Conservation (phyloP, 2,888 invertebrate species). For the Hirtodrosophila alboralis region DNA sequence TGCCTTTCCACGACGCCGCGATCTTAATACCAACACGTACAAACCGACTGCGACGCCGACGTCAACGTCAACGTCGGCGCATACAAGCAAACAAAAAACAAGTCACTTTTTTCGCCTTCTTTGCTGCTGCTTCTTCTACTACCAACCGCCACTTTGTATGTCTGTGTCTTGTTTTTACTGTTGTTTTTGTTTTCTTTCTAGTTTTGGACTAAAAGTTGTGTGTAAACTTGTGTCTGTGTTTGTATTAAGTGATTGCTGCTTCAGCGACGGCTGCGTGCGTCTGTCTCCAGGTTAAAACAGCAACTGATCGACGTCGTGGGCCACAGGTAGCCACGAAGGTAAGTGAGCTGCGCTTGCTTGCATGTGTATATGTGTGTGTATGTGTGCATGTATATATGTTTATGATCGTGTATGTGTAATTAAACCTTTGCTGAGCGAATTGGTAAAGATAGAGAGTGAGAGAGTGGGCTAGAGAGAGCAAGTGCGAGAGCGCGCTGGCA, state of each 20-base stretch:
- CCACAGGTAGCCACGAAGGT: constrained; percentile 70
- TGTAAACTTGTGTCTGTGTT: constrained; percentile 27
- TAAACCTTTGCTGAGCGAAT: constrained; percentile 32
- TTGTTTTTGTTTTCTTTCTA: constrained; percentile 73
- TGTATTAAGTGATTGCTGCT: constrained; percentile 37
- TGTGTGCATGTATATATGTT: neutral
- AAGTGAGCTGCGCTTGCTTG: constrained; percentile 64
- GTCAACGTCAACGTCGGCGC: constrained; percentile 48
- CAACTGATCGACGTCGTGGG: constrained; percentile 69
- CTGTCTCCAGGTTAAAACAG: constrained; percentile 64
- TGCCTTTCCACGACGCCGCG: constrained; percentile 56
- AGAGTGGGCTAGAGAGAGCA: constrained; percentile 7
- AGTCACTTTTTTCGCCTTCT: constrained; percentile 69
- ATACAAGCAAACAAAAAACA: constrained; percentile 68
- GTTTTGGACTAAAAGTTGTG: constrained; percentile 61
- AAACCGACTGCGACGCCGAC: constrained; percentile 37
- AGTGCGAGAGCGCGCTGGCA: constrained; percentile 13
- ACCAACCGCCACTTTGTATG: constrained; percentile 51
- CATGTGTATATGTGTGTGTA: constrained; percentile 6
- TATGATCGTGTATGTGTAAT: constrained; percentile 5
- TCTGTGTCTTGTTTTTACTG: constrained; percentile 44
- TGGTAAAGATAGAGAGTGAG: constrained; percentile 12
- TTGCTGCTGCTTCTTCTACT: constrained; percentile 56
- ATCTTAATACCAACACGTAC: constrained; percentile 65
- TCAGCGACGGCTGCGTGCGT: constrained; percentile 59